Evolutionary conservation across 2,888 invertebrate genomes (phyloP), one percentile per base, ranked within the genome.

Genomic region (Spisula solida): DNA sequence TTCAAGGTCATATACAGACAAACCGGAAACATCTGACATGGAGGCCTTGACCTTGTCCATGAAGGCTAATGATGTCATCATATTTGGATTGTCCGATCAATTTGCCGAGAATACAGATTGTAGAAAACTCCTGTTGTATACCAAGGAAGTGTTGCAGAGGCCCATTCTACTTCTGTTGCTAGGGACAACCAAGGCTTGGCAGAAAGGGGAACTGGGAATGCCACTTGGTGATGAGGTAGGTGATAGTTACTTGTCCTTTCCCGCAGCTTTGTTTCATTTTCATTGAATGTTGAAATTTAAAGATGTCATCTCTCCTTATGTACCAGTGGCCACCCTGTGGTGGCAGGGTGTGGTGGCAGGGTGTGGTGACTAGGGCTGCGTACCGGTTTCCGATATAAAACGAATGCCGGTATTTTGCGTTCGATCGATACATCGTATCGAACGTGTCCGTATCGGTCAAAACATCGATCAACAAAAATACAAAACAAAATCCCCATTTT

Each of bases 1-100:
- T 66, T 89, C 10, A 92, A 96, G 96, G 66, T 94, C 94, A 18
- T 95, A 94, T 83, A 92, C 92, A 80, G 95, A 95, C 66, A 93
- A 94, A 12, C 94, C 95, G 60, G 95, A 94, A 51, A 92, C 91
- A 10, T 93, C 92, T 34, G 94, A 94, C 83, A 93, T 95, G 93
- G 95, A 95, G 79, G 93, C 95, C 14, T 84, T 96, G 41, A 95
- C 95, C 6, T 79, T 95, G 81, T 90, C 95, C 20, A 94, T 96
- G 89, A 95, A 95, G 84, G 90, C 93, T 41, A 91, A 94, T 20
- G 94, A 95, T 93, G 93, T 95, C n/a, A 93, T 95, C 16, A 81
- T 96, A 20, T 92, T 96, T 34, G 95, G 95, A 18, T 93, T 96
- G 79, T 96, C 96, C 0, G 94, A 96, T 89, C 95, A 96, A 83